Base-by-base conservation (phyloP, 2,888 invertebrate genomes). In the Blastobasis adustella region DNA sequence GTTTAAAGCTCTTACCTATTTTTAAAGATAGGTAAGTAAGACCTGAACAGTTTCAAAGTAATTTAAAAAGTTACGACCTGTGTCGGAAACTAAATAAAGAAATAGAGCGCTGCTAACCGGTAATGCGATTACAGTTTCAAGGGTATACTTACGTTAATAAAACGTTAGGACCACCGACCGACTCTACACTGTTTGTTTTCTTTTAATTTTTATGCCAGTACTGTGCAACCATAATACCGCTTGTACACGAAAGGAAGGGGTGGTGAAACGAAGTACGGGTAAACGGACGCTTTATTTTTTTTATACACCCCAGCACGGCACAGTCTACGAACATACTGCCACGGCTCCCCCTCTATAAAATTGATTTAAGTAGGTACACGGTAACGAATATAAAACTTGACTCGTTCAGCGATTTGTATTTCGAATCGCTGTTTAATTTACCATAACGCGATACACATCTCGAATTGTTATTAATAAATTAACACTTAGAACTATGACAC, bases 181-280 rank as follows among this genome's bases (percentile, higher is more conserved):
- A 53, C 56, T 56, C 39, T 45, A 54, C 55, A 57, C 62, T 73
- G 71, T 73, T 75, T 76, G 64, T 76, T 76, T 75, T 69, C 65
- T 70, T 73, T 73, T 69, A 66, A 73, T 73, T 75, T 74, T 65
- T 68, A 65, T 68, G 67, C 62, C 61, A 59, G 44, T 39, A 46
- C 39, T 23, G 57, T 7, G 39, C 47, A 10, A 10, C 39, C 61
- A 61, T 71, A 68, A 75, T 69, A 62, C 67, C 63, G 63, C 63
- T 65, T 65, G 64, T 66, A 67, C 70, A 69, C 69, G 62, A 66
- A 77, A 72, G 76, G 80, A 75, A 77, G 73, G 77, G 81, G 76
- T 72, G 71, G 72, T 63, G 62, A 72, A 76, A 67, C 66, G 63
- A 62, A 69, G 64, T 54, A 54, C 59, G 63, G 65, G 60, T 68